phyloP scores from a whole-genome alignment of 2,113 vertebrate species.

The Notechis scutatus region DNA sequence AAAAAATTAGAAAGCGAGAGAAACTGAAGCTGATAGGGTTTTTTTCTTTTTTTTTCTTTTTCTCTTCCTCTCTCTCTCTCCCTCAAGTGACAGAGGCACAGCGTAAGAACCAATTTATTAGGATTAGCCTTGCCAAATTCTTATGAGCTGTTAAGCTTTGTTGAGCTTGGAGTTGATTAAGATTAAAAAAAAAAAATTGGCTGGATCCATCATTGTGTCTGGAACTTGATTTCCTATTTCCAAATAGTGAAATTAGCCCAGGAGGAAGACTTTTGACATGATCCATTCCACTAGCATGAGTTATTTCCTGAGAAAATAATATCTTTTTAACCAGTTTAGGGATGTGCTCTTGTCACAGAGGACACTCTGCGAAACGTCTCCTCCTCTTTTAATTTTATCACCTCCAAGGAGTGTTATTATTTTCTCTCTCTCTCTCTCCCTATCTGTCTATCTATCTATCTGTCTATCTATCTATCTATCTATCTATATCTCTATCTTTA shows the following conservation, averaged over 20 bases:
- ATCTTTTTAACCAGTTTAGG: neutral
- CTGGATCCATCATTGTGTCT: neutral
- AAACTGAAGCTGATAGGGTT: neutral
- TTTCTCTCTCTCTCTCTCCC: no score
- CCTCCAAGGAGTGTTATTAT: neutral
- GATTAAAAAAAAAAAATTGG: neutral
- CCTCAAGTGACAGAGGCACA: neutral
- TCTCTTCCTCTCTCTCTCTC: accelerated
- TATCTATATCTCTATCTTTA: no score
- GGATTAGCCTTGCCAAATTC: neutral
- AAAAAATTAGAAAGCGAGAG: neutral
- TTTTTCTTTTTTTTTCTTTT: accelerated
- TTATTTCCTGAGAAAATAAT: neutral
- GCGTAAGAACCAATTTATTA: neutral
- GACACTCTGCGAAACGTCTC: neutral
- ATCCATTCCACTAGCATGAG: neutral
- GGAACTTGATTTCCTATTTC: neutral
- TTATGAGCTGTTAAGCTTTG: neutral
- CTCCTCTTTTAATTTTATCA: neutral
- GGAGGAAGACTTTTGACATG: neutral
- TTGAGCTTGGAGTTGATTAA: neutral
- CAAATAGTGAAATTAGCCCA: neutral
- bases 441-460: no score
- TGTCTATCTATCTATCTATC: no score
- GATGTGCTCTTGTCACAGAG: neutral